Evolutionary conservation across 2,888 invertebrate species (phyloP).

Genomic region (Melipona bicolor): DNA sequence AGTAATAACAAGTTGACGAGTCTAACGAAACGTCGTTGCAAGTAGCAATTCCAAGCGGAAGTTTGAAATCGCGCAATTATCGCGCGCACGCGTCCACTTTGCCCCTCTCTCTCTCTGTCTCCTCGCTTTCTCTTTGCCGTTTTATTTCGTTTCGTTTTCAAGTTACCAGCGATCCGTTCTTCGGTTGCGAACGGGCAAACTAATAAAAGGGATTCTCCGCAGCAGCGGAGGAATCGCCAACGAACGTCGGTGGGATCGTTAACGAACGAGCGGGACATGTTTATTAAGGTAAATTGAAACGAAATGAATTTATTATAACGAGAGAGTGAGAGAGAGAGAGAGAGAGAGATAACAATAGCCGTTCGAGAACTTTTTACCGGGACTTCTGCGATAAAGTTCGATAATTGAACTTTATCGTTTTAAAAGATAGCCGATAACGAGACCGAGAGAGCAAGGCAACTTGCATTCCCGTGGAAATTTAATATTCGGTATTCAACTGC

Average conservation of each 20-base stretch:
- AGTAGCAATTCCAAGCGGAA: not conserved
- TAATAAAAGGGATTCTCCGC: not conserved
- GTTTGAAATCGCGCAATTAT: not conserved
- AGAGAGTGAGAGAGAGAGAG: not conserved
- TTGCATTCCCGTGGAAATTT: not conserved
- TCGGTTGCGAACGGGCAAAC: not conserved
- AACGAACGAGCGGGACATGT: not conserved
- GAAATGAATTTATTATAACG: not conserved
- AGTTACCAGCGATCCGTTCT: no score
- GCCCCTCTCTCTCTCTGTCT: not conserved
- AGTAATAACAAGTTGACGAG: not conserved
- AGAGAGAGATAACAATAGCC: not conserved
- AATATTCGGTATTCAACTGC: not conserved
- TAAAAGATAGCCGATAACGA: not conserved
- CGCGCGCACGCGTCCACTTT: not conserved
- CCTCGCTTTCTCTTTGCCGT: not conserved
- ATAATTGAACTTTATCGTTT: slow-evolving; percentile 5
- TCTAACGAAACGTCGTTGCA: not conserved
- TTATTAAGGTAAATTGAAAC: not conserved
- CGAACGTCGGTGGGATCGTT: not conserved
- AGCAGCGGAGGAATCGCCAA: not conserved
- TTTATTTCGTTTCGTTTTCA: not conserved
- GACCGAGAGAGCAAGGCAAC: not conserved
- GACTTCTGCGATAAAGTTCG: not conserved
- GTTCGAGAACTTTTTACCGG: not conserved